Evolutionary conservation across 2,797 vertebrate genomes (phyloP).

Genomic region (Malurus splendens): DNA sequence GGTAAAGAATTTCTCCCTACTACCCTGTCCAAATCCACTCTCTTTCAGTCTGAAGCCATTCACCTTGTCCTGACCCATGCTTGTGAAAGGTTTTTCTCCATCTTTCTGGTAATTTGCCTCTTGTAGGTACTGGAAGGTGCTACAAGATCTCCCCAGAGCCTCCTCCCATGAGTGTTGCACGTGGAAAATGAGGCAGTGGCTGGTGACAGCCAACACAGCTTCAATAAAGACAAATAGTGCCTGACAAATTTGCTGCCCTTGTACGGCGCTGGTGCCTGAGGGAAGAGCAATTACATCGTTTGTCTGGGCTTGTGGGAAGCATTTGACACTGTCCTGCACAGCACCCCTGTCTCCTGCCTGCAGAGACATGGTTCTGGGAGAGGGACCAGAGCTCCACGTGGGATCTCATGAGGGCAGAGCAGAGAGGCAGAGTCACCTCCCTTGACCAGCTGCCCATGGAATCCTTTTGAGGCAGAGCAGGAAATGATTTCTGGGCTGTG

Average conservation of each 20-base stretch:
- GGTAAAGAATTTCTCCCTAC: neutral
- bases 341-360: neutral
- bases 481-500: neutral
- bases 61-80: neutral
- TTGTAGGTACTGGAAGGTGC: neutral
- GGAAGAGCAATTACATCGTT: neutral
- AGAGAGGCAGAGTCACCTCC: neutral
- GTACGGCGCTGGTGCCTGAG: no score
- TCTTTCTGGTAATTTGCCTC: neutral
- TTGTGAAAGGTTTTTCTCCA: neutral
- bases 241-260: neutral
- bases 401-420: neutral
- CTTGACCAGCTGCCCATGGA: neutral
- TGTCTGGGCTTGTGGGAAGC: neutral
- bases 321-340: neutral
- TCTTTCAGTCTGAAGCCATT: neutral
- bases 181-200: neutral
- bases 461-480: neutral
- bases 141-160: neutral
- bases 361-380: neutral
- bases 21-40: neutral
- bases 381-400: no score
- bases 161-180: neutral
- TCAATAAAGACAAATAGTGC: neutral
- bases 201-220: neutral